Evolutionary conservation across 2,888 invertebrate species (phyloP).

Genomic region (Trichogramma evanescens): DNA sequence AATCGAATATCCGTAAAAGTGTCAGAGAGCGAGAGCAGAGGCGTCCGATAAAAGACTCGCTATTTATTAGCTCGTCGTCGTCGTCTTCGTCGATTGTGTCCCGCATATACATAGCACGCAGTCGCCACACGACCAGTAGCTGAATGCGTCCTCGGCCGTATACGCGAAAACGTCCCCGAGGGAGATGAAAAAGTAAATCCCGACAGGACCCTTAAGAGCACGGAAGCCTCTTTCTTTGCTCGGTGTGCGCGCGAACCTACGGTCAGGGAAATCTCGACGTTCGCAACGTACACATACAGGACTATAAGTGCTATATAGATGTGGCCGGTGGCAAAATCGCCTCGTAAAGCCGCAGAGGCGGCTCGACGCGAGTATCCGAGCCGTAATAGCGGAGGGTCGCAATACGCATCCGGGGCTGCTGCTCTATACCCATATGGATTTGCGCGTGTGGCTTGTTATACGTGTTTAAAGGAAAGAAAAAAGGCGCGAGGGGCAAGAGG

Average conservation of each 20-base stretch:
- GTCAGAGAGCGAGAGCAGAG: neutral
- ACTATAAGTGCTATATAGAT: neutral
- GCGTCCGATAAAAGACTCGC: neutral
- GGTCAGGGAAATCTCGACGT: neutral
- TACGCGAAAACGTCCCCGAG: neutral
- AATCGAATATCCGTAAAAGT: too few species aligned
- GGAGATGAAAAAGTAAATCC: constrained; percentile 9
- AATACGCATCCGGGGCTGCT: too few species aligned
- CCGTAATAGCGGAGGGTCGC: neutral
- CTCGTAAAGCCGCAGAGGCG: constrained; percentile 5
- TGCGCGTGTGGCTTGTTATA: too few species aligned
- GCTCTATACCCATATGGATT: too few species aligned
- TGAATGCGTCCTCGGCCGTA: too few species aligned
- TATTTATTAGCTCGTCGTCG: constrained; percentile 14
- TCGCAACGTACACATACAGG: neutral
- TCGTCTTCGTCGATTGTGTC: neutral
- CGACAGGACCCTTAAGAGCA: constrained; percentile 11
- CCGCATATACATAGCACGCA: neutral
- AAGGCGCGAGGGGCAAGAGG: too few species aligned
- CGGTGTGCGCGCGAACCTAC: neutral
- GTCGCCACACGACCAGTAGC: neutral
- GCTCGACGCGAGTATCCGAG: neutral
- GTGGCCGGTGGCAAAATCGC: neutral
- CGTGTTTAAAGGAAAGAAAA: too few species aligned
- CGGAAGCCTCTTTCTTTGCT: neutral